phyloP scores from a whole-genome alignment of 2,888 invertebrate genomes.

The Drosophila limbata region DNA sequence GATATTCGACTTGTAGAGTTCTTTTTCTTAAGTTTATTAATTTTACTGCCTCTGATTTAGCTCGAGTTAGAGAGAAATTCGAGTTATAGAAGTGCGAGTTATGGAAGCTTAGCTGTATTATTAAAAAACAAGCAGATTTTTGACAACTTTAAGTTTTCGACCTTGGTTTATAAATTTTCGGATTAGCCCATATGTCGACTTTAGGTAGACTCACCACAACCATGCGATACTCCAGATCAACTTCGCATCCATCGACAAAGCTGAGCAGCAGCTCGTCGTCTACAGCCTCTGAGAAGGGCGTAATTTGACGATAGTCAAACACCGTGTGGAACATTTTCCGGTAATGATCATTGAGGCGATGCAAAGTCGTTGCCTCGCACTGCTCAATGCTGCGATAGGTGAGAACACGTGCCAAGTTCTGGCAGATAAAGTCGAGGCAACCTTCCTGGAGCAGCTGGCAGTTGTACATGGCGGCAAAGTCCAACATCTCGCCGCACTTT shows the following conservation, averaged over 20 bases:
- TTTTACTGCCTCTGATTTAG: too few species aligned
- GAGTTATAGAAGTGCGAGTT: too few species aligned
- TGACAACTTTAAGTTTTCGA: too few species aligned
- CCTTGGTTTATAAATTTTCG: too few species aligned
- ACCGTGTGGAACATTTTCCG: slow-evolving; percentile 86
- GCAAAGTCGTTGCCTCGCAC: slow-evolving; percentile 88
- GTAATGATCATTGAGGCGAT: slow-evolving; percentile 89
- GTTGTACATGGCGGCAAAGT: slow-evolving; percentile 91
- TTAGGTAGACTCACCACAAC: slow-evolving; percentile 60
- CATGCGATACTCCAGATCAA: slow-evolving; percentile 86
- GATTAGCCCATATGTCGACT: too few species aligned
- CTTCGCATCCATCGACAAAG: slow-evolving; percentile 85
- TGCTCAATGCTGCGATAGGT: slow-evolving; percentile 89
- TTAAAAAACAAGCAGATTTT: too few species aligned
- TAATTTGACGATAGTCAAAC: slow-evolving; percentile 89
- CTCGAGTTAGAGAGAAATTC: too few species aligned
- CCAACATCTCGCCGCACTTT: slow-evolving; percentile 91
- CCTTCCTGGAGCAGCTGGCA: slow-evolving; percentile 90
- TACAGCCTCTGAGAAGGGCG: slow-evolving; percentile 89
- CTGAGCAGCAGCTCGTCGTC: slow-evolving; percentile 87
- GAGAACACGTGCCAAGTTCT: slow-evolving; percentile 90
- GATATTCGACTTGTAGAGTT: too few species aligned
- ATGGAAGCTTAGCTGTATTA: too few species aligned
- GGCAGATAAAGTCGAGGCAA: slow-evolving; percentile 91
- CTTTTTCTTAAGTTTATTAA: too few species aligned